Base-by-base conservation (phyloP, 1,140 invertebrate species). In the Drosophila teissieri region DNA sequence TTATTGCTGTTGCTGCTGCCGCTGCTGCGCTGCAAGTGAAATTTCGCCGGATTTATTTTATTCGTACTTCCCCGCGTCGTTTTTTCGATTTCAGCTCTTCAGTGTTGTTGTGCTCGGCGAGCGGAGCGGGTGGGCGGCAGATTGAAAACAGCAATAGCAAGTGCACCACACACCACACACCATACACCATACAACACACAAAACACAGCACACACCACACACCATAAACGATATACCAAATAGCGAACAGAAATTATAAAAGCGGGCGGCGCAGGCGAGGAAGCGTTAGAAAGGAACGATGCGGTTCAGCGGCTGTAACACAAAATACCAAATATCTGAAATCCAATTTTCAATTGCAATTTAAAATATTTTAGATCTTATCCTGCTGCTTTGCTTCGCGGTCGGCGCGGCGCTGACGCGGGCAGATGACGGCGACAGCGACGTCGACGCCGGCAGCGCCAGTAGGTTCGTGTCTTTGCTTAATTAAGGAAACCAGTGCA, bases 391-490 rank as follows among this genome's bases (percentile, higher is more conserved):
- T 27, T 75, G 46, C 49, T 58, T 48, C 68, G 78, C 58, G 58
- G 60, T 73, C 45, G 69, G 46, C 42, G 75, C 63, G 14, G 48
- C 40, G 54, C 54, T 46, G 37, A 45, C 53, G 69, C 70, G 24
- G 72, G 57, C 45, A 36, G 64, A 39, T 40, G 75, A 73, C 22
- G 56, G 44, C 61, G 39, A 42, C 34, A 40, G 44, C 15, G 42
- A 75, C 54, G 34, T 22, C 4, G 67, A 79, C 15, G 56, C 36
- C 46, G 63, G 31, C 37, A 63, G 34, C 62, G 57, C 44, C 27
- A 49, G 34, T 45, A 81, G 82, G 82, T 85, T 73, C 42, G 82
- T 81, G 42, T 60, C 39, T 11, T 19, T 24, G 39, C 22, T 52
- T 31, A 8, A 5, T 12, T 11, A 22, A 40, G 27, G 27, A 17